Conservation (phyloP, 1,140 invertebrate genomes). For the Schlechtendalia chinensis region DNA sequence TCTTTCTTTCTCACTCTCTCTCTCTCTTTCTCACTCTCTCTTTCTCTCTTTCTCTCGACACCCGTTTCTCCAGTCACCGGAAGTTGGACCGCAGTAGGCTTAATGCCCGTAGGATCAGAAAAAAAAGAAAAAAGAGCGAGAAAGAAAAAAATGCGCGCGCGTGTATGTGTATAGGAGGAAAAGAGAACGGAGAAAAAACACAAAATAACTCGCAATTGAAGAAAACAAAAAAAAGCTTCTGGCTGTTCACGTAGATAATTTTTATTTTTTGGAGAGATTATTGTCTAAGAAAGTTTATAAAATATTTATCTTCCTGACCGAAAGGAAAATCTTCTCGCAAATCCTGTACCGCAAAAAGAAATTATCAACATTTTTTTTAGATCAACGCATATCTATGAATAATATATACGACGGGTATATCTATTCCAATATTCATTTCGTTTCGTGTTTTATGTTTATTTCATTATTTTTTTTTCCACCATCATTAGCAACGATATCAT, state of each 20-base stretch:
- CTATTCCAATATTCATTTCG: neutral
- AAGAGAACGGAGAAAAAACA: slow-evolving; percentile 7
- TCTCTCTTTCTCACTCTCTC: neutral
- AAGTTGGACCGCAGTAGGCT: slow-evolving; percentile 49
- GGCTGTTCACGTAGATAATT: slow-evolving; percentile 1
- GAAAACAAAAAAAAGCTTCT: slow-evolving; percentile 21
- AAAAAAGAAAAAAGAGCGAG: slow-evolving; percentile 29
- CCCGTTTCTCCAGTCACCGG: slow-evolving; percentile 35
- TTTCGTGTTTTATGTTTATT: slow-evolving; percentile 3
- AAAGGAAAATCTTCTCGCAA: neutral
- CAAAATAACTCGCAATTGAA: neutral
- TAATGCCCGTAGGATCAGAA: slow-evolving; percentile 46
- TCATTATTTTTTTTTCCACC: neutral
- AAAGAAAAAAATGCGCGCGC: neutral
- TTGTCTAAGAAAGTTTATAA: slow-evolving; percentile 1
- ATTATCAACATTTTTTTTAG: neutral
- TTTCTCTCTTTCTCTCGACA: neutral
- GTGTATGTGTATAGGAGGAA: neutral
- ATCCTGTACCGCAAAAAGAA: neutral
- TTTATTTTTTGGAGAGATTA: slow-evolving; percentile 17
- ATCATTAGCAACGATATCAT: neutral
- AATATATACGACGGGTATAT: neutral
- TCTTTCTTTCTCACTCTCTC: neutral
- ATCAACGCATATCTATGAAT: neutral
- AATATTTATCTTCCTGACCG: neutral